These are phyloP conservation scores for Alouatta palliata DNA, from an alignment of 2,113 vertebrate species.

Conservation along the genomic window DNA sequence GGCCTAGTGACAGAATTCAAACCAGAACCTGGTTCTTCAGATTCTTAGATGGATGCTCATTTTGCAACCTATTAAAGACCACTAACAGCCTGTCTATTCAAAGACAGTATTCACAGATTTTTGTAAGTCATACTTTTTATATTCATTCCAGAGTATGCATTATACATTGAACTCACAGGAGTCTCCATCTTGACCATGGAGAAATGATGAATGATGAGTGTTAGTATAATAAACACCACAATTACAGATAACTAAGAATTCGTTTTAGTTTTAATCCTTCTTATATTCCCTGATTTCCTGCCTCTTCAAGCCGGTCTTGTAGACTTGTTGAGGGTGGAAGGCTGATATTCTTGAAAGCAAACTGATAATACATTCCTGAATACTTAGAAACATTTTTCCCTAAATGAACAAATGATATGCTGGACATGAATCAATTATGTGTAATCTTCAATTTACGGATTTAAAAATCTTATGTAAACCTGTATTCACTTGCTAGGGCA, in stretches of 20 bases:
- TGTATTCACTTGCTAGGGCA: neutral
- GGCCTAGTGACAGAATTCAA: neutral
- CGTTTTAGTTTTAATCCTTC: conserved; percentile 1
- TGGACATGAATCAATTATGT: neutral
- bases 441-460: neutral
- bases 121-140: neutral
- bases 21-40: neutral
- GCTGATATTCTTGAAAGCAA: neutral
- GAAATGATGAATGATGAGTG: neutral
- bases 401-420: neutral
- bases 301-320: neutral
- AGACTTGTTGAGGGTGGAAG: neutral
- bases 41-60: neutral
- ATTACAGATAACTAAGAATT: neutral
- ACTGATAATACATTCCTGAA: neutral
- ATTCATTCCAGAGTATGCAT: neutral
- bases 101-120: neutral
- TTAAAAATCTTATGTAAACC: neutral
- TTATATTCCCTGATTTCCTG: neutral
- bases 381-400: neutral
- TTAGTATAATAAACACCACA: neutral
- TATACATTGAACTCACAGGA: neutral
- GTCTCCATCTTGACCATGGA: neutral
- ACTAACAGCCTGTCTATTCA: neutral
- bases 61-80: neutral